A percentile compares a stretch with the other conserved stretches of the same genome.
phyloP scores from a whole-genome alignment of 2,113 vertebrate genomes.

The Manacus vitellinus region DNA sequence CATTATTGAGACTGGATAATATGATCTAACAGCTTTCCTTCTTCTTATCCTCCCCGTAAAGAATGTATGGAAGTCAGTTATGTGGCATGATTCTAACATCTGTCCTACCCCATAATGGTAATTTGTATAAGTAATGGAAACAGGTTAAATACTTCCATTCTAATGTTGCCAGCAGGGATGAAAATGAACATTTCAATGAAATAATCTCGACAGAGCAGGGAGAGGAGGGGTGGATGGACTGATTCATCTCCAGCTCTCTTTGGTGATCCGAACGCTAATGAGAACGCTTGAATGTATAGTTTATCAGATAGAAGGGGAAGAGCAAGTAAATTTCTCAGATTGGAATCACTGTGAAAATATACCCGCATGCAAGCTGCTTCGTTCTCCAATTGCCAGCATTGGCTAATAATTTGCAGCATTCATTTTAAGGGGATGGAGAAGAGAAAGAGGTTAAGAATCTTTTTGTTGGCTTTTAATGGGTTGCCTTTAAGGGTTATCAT shows the following conservation, averaged over 20 bases:
- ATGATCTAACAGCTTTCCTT: constrained; percentile 57
- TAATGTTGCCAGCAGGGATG: constrained; percentile 74
- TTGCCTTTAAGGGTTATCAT: constrained; percentile 23
- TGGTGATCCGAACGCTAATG: constrained; percentile 62
- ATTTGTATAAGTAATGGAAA: constrained; percentile 79
- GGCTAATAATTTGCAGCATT: constrained; percentile 20
- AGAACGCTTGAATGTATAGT: constrained; percentile 57
- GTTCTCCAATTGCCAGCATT: background rate
- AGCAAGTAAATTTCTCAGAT: constrained; percentile 54
- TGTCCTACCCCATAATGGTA: constrained; percentile 70
- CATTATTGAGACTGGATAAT: constrained; percentile 59
- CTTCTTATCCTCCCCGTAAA: constrained; percentile 57
- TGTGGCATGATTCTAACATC: constrained; percentile 70
- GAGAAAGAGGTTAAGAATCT: background rate
- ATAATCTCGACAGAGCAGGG: constrained; percentile 64
- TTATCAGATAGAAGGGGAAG: constrained; percentile 62
- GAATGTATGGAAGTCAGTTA: constrained; percentile 65
- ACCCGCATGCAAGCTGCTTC: constrained; percentile 31
- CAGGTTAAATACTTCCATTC: constrained; percentile 79
- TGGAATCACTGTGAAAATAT: constrained; percentile 50
- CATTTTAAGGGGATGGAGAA: background rate
- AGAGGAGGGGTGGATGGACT: constrained; percentile 60
- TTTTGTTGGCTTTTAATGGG: constrained; percentile 36
- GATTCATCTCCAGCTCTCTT: constrained; percentile 58
- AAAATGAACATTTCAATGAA: constrained; percentile 74